These are phyloP conservation scores for Crenuchus spilurus DNA, from an alignment of 2,797 vertebrate species.

Conservation along the genomic window DNA sequence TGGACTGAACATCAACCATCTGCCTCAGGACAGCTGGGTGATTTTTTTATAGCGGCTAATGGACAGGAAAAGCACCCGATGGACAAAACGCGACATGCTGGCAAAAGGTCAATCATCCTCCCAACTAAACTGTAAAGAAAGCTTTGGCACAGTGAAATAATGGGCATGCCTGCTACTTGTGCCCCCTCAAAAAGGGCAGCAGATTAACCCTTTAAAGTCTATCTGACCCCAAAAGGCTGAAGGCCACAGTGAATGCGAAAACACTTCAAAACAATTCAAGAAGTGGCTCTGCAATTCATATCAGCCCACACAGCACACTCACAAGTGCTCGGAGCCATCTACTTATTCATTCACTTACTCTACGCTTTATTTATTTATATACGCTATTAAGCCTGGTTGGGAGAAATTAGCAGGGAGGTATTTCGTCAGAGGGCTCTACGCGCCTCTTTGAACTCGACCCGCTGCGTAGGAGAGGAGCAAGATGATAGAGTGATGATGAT, in stretches of 20 bases:
- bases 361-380: background rate
- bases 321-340: constrained; percentile 2
- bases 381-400: background rate
- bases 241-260: background rate
- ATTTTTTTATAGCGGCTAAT: constrained; percentile 55
- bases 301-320: background rate
- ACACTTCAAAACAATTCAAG: background rate
- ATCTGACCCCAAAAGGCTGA: too few relatives aligned
- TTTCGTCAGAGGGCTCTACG: constrained; percentile 1
- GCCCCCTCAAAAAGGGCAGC: constrained; percentile 3
- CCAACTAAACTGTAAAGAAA: constrained; percentile 28
- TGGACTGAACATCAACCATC: constrained; percentile 59
- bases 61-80: constrained; percentile 41
- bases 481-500: background rate
- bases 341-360: background rate
- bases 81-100: constrained; percentile 54
- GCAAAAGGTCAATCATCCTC: constrained; percentile 51
- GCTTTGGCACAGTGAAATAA: constrained; percentile 21
- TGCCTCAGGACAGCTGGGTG: constrained; percentile 51
- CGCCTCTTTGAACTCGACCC: constrained; percentile 33
- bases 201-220: background rate
- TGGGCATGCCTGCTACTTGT: constrained; percentile 17
- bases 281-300: background rate
- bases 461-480: constrained; percentile 1
- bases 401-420: background rate